Evolutionary conservation across 1,140 invertebrate species (phyloP).

Genomic region (Pseudobourletiella spinata): DNA sequence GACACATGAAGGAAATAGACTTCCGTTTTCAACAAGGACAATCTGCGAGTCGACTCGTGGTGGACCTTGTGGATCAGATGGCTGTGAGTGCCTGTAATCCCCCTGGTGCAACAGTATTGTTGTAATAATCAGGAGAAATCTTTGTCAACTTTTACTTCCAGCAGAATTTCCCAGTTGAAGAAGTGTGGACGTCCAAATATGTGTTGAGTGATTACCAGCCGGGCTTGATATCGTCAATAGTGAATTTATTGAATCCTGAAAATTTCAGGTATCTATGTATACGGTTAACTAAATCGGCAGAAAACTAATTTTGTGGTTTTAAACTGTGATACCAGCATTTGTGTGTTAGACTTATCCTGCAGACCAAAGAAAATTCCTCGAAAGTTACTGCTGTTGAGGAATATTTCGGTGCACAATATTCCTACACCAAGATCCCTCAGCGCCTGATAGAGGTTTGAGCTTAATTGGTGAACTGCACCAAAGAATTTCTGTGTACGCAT

Average conservation of each 20-base stretch:
- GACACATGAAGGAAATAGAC: slow-evolving; percentile 63
- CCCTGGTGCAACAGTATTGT: background rate
- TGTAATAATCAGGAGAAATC: slow-evolving; percentile 53
- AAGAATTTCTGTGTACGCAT: too few species aligned
- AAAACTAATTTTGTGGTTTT: too few species aligned
- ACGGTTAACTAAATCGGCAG: too few species aligned
- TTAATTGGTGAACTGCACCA: too few species aligned
- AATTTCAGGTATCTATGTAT: background rate
- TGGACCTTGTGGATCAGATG: background rate
- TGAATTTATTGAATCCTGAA: background rate
- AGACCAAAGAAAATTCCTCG: too few species aligned
- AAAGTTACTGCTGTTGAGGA: background rate
- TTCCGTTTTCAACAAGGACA: slow-evolving; percentile 64
- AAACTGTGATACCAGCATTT: too few species aligned
- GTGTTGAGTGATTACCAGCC: background rate
- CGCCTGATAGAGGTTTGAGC: too few species aligned
- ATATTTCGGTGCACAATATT: background rate
- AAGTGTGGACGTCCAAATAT: background rate
- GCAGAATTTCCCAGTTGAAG: slow-evolving; percentile 43
- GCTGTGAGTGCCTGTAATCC: slow-evolving; percentile 43
- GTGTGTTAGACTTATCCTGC: too few species aligned
- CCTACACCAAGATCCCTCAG: background rate
- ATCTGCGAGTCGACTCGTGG: background rate
- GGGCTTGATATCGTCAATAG: background rate
- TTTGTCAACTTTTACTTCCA: slow-evolving; percentile 55